Base-by-base conservation (phyloP, 2,113 vertebrate genomes). In the Ciconia maguari region DNA sequence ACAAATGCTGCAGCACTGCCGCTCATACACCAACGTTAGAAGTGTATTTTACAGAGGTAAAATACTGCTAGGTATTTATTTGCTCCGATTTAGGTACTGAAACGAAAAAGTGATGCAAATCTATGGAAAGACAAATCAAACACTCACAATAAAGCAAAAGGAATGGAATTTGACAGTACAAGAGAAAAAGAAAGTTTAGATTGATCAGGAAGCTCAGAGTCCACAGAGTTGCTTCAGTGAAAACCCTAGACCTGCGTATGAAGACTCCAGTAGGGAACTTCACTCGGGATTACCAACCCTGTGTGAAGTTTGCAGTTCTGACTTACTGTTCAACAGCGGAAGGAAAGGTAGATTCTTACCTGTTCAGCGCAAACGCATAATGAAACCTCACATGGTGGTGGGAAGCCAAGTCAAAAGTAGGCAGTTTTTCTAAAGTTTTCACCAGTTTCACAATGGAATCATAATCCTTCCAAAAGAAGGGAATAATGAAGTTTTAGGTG, bases 371-470 rank as follows among this genome's bases (percentile, higher is more conserved):
- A 97, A 99, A 99, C 4, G 99, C 99, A 34, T 99, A 99, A 97
- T 99, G 99, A 97, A 99, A 98, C 97, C 99, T 99, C 97, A 99
- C 99, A 36, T 99, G 99, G 57, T 99, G 99, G 95, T 99, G 99
- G 30, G 98, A 98, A 96, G 99, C 98, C 91, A 99, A 98, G 97
- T 99, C 99, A 97, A 99, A 99, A 84, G 99, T 99, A 17, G 99
- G 99, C 30, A 99, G 98, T 93, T 99, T 99, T 97, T 99, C 99
- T 97, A 99, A 97, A 32, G 99, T 99, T 97, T 99, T 99, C 87
- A 99, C 99, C 97, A 99, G 97, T 96, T 99, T 99, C 98, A 99
- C 99, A 58, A 99, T 98, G 65, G 99, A 99, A 97, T 99, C 99
- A 2, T 99, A 99, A 98, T 99, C 99, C 99, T 99, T 96, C 82